Conservation (phyloP, 2,113 vertebrate genomes). For the Gymnogyps californianus region DNA sequence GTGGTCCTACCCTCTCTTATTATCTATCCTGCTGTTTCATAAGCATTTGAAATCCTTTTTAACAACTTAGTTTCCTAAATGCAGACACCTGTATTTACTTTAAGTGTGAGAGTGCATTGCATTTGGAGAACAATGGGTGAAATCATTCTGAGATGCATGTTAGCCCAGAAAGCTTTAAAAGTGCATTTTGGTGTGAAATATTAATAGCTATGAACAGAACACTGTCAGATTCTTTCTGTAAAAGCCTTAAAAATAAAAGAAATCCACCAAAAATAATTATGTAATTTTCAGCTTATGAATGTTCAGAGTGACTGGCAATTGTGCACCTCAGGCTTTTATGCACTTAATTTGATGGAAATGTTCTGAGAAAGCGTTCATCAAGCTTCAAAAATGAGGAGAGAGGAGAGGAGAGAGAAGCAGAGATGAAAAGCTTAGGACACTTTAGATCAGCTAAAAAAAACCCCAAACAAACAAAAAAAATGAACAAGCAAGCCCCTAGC, state of each 20-base stretch:
- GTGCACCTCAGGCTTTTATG: conserved; percentile 31
- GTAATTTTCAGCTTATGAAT: conserved; percentile 31
- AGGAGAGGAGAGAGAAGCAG: background rate
- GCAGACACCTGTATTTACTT: background rate
- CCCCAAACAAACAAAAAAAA: background rate
- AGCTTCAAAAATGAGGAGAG: background rate
- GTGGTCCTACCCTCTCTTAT: background rate
- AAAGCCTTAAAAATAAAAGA: conserved; percentile 47
- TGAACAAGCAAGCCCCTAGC: background rate
- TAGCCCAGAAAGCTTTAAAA: conserved; percentile 45
- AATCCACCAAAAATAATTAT: conserved; percentile 25
- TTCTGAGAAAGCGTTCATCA: conserved; percentile 33
- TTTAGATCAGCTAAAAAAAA: background rate
- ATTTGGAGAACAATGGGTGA: conserved; percentile 22
- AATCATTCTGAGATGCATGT: background rate
- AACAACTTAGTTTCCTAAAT: conserved; percentile 16
- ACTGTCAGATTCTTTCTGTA: conserved; percentile 26
- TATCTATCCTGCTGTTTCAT: background rate
- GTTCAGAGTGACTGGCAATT: background rate
- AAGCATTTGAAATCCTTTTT: conserved; percentile 12
- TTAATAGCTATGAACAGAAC: conserved; percentile 55
- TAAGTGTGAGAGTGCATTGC: background rate
- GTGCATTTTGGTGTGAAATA: conserved; percentile 64
- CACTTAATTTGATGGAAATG: conserved; percentile 40
- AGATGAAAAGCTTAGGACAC: background rate